These are phyloP conservation scores for Epistrophe grossulariae DNA, from an alignment of 2,888 invertebrate species.

Conservation along the genomic window DNA sequence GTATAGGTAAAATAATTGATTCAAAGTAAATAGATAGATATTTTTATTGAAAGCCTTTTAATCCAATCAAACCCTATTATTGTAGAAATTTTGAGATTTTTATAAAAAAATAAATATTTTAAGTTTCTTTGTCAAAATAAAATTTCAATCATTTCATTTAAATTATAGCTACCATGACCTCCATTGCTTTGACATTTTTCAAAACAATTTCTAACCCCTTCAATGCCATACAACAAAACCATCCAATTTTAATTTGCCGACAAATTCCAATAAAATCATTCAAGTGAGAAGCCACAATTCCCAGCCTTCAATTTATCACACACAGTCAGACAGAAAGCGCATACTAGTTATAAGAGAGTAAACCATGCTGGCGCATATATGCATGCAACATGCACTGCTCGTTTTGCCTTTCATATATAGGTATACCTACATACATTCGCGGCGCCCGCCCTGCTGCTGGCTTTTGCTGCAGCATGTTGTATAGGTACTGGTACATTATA, in stretches of 20 bases:
- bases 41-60: no score
- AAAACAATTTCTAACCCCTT: slow-evolving; percentile 20
- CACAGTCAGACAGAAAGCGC: slow-evolving; percentile 15
- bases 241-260: slow-evolving; percentile 32
- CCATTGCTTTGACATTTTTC: slow-evolving; percentile 30
- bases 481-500: background rate
- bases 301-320: slow-evolving; percentile 59
- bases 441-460: slow-evolving; percentile 14
- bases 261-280: slow-evolving; percentile 69
- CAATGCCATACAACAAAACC: slow-evolving; percentile 45
- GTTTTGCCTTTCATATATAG: background rate
- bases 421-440: no score
- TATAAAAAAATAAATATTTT: no score
- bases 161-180: slow-evolving; percentile 2
- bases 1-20: no score
- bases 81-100: no score
- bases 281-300: slow-evolving; percentile 69
- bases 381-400: slow-evolving; percentile 8
- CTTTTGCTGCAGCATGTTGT: background rate
- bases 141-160: background rate
- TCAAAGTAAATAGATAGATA: no score
- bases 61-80: no score
- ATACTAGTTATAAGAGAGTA: slow-evolving; percentile 1
- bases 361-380: slow-evolving; percentile 9
- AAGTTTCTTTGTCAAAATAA: background rate